These are phyloP conservation scores for Tonatia bakeri DNA, from an alignment of 2,113 vertebrate genomes.

Conservation along the genomic window DNA sequence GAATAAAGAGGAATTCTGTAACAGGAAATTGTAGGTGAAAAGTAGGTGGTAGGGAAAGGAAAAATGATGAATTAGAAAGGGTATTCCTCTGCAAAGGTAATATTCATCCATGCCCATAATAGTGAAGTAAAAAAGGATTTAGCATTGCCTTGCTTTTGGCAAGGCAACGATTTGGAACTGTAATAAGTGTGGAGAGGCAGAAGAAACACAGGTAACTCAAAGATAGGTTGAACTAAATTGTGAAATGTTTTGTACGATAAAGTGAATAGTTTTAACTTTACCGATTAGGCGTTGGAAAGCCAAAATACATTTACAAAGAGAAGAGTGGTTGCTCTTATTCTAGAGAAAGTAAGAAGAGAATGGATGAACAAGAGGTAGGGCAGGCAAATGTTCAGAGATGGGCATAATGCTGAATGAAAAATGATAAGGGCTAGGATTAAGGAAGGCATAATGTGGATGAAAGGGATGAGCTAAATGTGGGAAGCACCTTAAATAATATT, in stretches of 20 bases:
- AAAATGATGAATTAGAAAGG: not conserved
- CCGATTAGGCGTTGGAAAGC: not conserved
- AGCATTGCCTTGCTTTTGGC: no score
- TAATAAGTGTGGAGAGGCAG: not conserved
- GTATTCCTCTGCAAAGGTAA: not conserved
- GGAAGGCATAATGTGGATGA: not conserved
- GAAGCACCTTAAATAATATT: not conserved
- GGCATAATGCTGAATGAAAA: not conserved
- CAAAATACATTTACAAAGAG: not conserved
- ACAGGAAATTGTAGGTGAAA: not conserved
- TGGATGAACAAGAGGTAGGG: not conserved
- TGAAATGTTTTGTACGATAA: not conserved
- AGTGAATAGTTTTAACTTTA: not conserved
- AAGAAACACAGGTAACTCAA: not conserved
- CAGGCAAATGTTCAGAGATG: not conserved
- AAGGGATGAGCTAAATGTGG: not conserved
- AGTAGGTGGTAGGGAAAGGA: not conserved
- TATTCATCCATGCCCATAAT: not conserved
- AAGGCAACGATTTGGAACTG: not conserved
- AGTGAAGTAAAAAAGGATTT: not conserved
- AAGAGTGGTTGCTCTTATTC: not conserved
- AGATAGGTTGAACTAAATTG: not conserved
- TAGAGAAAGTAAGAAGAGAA: not conserved
- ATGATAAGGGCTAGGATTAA: not conserved
- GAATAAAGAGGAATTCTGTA: not conserved